Evolutionary conservation across 2,113 vertebrate species (phyloP).

Genomic region (Ochotona curzoniae): DNA sequence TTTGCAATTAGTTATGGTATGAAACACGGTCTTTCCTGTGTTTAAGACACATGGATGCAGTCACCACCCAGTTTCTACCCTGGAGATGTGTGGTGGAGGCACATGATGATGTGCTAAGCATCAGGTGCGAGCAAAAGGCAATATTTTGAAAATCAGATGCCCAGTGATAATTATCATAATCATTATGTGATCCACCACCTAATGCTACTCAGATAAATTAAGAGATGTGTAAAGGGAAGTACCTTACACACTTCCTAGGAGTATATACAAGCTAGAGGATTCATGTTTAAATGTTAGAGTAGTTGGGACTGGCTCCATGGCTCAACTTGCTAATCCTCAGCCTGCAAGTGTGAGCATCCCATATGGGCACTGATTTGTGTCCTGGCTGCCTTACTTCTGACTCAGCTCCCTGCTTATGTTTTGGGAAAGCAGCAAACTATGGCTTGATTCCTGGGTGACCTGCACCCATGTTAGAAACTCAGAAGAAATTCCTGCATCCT

Average conservation of each 20-base stretch:
- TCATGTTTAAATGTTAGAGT: background rate
- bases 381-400: too few relatives aligned
- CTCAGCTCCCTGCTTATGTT: too few relatives aligned
- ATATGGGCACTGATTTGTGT: too few relatives aligned
- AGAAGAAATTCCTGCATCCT: too few relatives aligned
- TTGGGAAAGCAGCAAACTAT: too few relatives aligned
- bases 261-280: background rate
- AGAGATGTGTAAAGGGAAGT: background rate
- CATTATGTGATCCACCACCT: background rate
- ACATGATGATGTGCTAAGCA: background rate
- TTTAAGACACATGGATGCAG: background rate
- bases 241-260: background rate
- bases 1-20: conserved; percentile 20
- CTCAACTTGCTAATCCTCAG: too few relatives aligned
- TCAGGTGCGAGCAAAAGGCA: background rate
- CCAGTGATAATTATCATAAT: background rate
- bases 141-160: background rate
- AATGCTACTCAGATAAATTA: background rate
- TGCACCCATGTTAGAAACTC: too few relatives aligned
- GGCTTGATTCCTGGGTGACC: too few relatives aligned
- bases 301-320: too few relatives aligned
- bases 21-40: conserved; percentile 27
- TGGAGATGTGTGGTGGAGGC: background rate
- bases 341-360: too few relatives aligned
- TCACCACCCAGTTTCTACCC: too few relatives aligned